Base-by-base conservation (phyloP, 2,113 vertebrate species). In the Atherinomorus stipes region DNA sequence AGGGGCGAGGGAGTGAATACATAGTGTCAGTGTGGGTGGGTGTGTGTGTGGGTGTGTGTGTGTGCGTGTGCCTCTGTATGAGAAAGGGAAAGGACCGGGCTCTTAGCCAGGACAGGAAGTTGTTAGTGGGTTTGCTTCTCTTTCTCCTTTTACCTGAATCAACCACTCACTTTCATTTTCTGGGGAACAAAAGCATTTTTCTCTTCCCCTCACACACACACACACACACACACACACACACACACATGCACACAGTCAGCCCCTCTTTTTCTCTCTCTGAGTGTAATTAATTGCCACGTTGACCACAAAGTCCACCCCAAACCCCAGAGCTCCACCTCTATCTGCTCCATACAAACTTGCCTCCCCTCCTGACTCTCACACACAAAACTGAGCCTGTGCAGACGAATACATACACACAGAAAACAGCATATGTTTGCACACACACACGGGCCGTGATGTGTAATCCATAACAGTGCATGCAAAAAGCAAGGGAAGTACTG, bases 101-200 rank as follows among this genome's bases (percentile, higher is more conserved):
- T 62, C 37, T 51, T 12, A 10, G 75, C 85, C 81, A 91, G 80
- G 54, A 26, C 76, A 87, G 87, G 84, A 89, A 85, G 76, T 75
- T 76, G 59, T 89, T 83, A 85, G 78, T 65, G 34, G 75, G 59
- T 68, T 74, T 56, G 54, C 38, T 26, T 62, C 49, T 71, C 57
- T 50, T 15, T 67, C 44, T 71, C 58, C 63, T 49, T 82, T 82
- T 62, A 87, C 84, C 71, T 84, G 80, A 71, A 84, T 45, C 81
- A 73, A 23, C 16, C n/a, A 62, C 57, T 63, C 2, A 0, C 34
- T 72, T 71, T 53, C n/a, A 18, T 64, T 77, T 69, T 64, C 22
- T 26, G 47, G 1, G 40, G 25, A 60, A 70, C 42, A 51, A 44
- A 6, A 28, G 21, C 19, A 50, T 31, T 38, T 18, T 60, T 18